These are phyloP conservation scores for Epinephelus moara DNA, from an alignment of 2,113 vertebrate genomes.

Conservation along the genomic window DNA sequence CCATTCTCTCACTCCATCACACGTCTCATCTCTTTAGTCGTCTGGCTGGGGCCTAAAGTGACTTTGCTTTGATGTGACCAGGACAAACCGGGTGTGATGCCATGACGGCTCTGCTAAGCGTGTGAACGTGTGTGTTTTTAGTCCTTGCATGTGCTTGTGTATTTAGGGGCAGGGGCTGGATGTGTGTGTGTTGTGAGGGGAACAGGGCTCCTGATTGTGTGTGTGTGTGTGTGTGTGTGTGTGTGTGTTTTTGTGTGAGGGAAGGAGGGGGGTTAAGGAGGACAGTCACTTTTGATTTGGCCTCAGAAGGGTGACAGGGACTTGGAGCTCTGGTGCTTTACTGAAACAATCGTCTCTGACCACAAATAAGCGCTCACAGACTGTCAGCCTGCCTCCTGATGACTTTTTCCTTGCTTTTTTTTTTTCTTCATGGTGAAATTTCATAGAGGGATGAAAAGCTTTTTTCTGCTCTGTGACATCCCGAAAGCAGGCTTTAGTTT, in stretches of 20 bases:
- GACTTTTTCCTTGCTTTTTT: constrained; percentile 61
- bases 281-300: constrained; percentile 81
- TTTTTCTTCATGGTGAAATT: constrained; percentile 56
- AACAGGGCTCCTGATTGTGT: constrained; percentile 49
- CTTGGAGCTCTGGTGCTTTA: constrained; percentile 76
- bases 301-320: constrained; percentile 77
- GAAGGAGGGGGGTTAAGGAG: constrained; percentile 61
- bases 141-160: constrained; percentile 53
- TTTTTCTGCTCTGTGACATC: constrained; percentile 67
- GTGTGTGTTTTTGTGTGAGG: constrained; percentile 2
- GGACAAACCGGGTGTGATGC: constrained; percentile 75
- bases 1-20: constrained; percentile 78
- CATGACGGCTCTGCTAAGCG: constrained; percentile 63
- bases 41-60: constrained; percentile 75
- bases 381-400: constrained; percentile 62
- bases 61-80: constrained; percentile 79
- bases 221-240: constrained; percentile 11
- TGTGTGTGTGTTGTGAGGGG: constrained; percentile 27
- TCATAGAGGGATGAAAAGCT: constrained; percentile 70
- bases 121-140: constrained; percentile 67
- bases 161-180: constrained; percentile 32
- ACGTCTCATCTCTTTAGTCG: constrained; percentile 76
- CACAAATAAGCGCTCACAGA: constrained; percentile 62
- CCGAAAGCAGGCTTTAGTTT: constrained; percentile 77
- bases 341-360: constrained; percentile 72